Conservation (phyloP, 1,140 invertebrate genomes). For the Vanessa tameamea region DNA sequence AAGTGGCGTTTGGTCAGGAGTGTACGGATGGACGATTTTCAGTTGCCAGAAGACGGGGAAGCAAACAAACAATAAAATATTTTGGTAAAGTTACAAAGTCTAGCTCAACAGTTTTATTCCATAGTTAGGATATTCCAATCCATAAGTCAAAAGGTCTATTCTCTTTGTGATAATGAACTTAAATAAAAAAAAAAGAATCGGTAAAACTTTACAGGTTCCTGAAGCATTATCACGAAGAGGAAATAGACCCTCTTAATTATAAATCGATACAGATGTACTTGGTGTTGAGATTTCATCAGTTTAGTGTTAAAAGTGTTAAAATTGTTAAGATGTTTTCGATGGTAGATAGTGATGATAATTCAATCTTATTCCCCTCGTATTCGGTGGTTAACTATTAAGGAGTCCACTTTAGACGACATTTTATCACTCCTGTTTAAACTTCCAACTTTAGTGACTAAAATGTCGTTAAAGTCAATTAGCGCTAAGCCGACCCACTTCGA, state of each 20-base stretch:
- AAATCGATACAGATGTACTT: constrained; percentile 64
- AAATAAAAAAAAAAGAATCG: neutral
- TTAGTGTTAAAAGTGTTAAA: constrained; percentile 60
- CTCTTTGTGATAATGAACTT: neutral
- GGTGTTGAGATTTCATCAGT: constrained; percentile 51
- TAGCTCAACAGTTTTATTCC: constrained; percentile 36
- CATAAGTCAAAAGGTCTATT: constrained; percentile 23
- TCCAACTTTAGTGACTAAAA: constrained; percentile 14
- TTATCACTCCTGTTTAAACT: constrained; percentile 7
- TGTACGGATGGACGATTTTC: constrained; percentile 70
- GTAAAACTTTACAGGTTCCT: neutral
- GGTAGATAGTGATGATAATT: constrained; percentile 57
- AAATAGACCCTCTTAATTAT: constrained; percentile 27
- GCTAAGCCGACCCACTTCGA: constrained; percentile 37
- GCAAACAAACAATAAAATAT: constrained; percentile 52
- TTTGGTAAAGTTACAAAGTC: constrained; percentile 29
- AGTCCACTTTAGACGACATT: constrained; percentile 45
- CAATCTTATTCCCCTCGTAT: constrained; percentile 63
- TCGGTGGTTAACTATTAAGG: constrained; percentile 65
- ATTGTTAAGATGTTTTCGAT: constrained; percentile 60
- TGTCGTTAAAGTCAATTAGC: constrained; percentile 32
- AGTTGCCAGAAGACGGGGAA: constrained; percentile 77
- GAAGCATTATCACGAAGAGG: neutral
- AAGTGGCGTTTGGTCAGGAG: constrained; percentile 64
- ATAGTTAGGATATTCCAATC: constrained; percentile 53